Base-by-base conservation (phyloP, 2,797 vertebrate genomes). In the Amphiprion clarkii region DNA sequence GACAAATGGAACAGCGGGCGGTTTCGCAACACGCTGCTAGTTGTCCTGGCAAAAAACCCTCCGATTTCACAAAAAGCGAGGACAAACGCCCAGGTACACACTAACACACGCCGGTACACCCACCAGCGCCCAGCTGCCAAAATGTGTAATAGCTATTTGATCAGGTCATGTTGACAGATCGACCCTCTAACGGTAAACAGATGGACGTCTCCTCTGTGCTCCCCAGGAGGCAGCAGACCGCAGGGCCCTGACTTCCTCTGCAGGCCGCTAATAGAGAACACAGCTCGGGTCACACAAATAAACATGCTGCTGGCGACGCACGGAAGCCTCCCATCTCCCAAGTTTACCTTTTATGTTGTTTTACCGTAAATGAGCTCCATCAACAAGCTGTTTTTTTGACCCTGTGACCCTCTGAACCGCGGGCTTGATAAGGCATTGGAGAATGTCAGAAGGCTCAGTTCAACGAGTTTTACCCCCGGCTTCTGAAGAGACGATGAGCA, bases 161-260 rank as follows among this genome's bases (percentile, higher is more conserved):
- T 91, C 92, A 82, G 92, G 91, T 91, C 82, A 82, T 90, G 91
- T 91, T 93, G 93, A 93, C 93, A 91, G 88, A 92, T 82, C 64
- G 12, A 87, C 74, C 68, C 71, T 85, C 81, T 84, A 76, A 88
- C 70, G 83, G 83, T 82, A 92, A 93, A 91, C 89, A 92, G 85
- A 81, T 17, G 52, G 66, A 68, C 56, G 68, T 84, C 76, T 82
- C 62, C 64, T 79, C 33, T 74, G 72, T 62, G 84, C 64, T 61
- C 81, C 33, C 58, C 53, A 27, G 79, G 77, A 80, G 81, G 75
- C 67, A 17, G 48, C 56, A 77, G 64, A 71, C 64, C 46, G 10
- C 75, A 58, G 78, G 82, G 62, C 75, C 52, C 79, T 75, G 80
- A 81, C 82, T 87, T 90, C 81, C 76, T 74, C 51, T 62, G 66